A percentile compares a stretch with the other conserved stretches of the same genome.
phyloP scores from a whole-genome alignment of 2,113 vertebrate genomes.

The Cochlearius cochlearius region DNA sequence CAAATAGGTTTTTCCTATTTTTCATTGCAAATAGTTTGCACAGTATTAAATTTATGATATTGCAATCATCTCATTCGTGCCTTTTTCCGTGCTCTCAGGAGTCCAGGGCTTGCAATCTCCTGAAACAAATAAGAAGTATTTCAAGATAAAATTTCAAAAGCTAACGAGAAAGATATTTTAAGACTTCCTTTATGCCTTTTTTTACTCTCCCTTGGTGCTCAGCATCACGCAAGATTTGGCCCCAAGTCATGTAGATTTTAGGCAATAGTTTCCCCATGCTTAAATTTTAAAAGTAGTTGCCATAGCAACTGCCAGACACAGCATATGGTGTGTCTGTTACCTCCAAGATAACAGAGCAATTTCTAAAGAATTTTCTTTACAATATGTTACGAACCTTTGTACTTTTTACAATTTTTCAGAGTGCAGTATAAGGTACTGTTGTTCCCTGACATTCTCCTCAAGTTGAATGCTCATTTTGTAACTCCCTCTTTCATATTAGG shows the following conservation, averaged over 20 bases:
- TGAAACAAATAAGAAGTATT: not conserved
- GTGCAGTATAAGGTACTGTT: slow-evolving; percentile 72
- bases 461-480: slow-evolving; percentile 71
- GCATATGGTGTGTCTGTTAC: slow-evolving; percentile 85
- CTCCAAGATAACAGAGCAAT: slow-evolving; percentile 80
- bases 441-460: slow-evolving; percentile 67
- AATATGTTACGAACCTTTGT: slow-evolving; percentile 83
- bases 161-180: slow-evolving; percentile 41
- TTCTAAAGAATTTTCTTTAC: slow-evolving; percentile 81
- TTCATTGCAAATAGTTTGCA: not conserved
- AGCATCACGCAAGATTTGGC: slow-evolving; percentile 57
- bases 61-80: not conserved
- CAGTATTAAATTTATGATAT: not conserved
- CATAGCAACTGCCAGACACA: slow-evolving; percentile 83
- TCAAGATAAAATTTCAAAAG: slow-evolving; percentile 43
- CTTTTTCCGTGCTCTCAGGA: not conserved
- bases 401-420: slow-evolving; percentile 75
- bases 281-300: slow-evolving; percentile 81
- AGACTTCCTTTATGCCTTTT: slow-evolving; percentile 56
- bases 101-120: not conserved
- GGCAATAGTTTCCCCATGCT: slow-evolving; percentile 78
- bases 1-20: not conserved
- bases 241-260: slow-evolving; percentile 77
- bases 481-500: slow-evolving; percentile 36
- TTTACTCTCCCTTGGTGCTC: slow-evolving; percentile 6